Conservation (phyloP, 2,888 invertebrate genomes). For the Perdita meconis region DNA sequence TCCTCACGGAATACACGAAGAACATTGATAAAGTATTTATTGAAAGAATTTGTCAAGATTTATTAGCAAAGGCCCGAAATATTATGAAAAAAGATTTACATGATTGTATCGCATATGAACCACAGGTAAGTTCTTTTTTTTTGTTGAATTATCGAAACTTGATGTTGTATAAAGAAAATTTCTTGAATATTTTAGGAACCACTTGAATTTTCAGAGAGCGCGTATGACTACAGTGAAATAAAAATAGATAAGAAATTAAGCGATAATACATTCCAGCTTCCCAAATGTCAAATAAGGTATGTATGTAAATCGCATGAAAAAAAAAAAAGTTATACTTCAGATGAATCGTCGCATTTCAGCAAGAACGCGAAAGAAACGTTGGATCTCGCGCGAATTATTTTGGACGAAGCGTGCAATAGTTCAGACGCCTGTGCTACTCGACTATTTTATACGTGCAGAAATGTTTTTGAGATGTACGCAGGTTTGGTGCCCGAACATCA, state of each 20-base stretch:
- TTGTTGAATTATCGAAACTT: neutral
- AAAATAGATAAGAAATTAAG: conserved; percentile 75
- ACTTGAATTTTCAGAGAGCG: conserved; percentile 59
- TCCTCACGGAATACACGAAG: conserved; percentile 89
- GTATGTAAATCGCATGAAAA: neutral
- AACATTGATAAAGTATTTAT: conserved; percentile 92
- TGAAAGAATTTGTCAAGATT: conserved; percentile 90
- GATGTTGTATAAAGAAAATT: neutral
- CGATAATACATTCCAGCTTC: conserved; percentile 83
- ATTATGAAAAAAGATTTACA: conserved; percentile 94
- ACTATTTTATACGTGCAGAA: conserved; percentile 89
- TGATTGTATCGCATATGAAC: conserved; percentile 85
- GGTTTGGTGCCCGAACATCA: conserved; percentile 92
- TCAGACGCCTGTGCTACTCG: conserved; percentile 87
- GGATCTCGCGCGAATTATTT: conserved; percentile 87
- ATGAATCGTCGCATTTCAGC: conserved; percentile 79
- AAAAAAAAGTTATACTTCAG: neutral
- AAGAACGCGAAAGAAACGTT: conserved; percentile 88
- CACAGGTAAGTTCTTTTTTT: conserved; percentile 83
- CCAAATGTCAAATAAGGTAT: conserved; percentile 86
- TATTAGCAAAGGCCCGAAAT: conserved; percentile 88
- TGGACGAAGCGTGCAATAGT: conserved; percentile 88
- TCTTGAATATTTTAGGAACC: conserved; percentile 60
- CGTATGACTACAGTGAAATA: conserved; percentile 60
- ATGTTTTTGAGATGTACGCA: conserved; percentile 91